These are phyloP conservation scores for Salarias fasciatus DNA, from an alignment of 2,797 vertebrate species.

Conservation along the genomic window DNA sequence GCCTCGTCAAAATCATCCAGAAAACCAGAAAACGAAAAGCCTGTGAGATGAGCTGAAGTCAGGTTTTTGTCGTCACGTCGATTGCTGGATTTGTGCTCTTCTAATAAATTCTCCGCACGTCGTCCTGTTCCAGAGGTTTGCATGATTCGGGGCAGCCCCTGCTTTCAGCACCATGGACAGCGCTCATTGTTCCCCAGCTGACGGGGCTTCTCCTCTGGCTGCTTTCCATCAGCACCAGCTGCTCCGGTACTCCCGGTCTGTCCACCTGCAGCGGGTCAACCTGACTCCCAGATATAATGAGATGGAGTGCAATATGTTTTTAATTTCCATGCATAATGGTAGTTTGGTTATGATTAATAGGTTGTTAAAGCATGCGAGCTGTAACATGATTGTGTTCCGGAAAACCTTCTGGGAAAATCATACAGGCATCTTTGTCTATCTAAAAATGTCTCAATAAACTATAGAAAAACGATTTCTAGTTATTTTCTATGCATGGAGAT, in stretches of 20 bases:
- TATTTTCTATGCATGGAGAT: no score
- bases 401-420: no score
- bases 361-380: no score
- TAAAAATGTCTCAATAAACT: no score
- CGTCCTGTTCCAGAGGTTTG: not conserved
- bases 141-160: accelerated
- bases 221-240: not conserved
- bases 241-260: not conserved
- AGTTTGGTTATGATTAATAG: no score
- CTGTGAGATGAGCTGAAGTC: not conserved
- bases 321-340: no score
- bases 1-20: not conserved
- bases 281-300: not conserved
- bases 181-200: conserved; percentile 17
- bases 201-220: not conserved
- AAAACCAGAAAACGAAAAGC: not conserved
- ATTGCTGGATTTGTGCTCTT: not conserved
- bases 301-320: no score
- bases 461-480: no score
- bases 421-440: no score
- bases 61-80: not conserved
- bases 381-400: no score
- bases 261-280: no score
- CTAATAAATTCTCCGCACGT: conserved; percentile 7
- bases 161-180: conserved; percentile 78